Evolutionary conservation across 2,113 vertebrate species (phyloP), one percentile per base, ranked within the genome.

Genomic region (Hymenochirus boettgeri): DNA sequence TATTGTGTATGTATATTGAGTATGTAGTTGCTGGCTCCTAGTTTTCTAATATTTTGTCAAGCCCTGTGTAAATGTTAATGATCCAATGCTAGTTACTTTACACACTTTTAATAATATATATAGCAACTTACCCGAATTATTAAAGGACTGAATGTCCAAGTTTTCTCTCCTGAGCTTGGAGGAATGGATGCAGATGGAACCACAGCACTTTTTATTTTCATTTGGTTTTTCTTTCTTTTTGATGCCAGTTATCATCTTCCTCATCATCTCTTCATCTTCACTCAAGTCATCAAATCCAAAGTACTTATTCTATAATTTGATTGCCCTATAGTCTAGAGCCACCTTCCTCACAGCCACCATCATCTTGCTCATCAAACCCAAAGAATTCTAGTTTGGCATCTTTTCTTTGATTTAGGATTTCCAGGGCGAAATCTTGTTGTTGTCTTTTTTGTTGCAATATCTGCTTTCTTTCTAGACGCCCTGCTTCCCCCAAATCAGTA

Each of bases 231-330:
- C 89, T 91, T 66, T 93, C 93, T 1, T 85, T 82, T 57, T 83
- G 69, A 69, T 85, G 86, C 39, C 84, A 82, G 15, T 89, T 88
- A 57, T 96, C 93, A 35, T n/a, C n/a, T n/a, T n/a, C n/a, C 12
- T 90, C 89, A n/a, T n/a, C n/a, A n/a, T n/a, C 11, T 95, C 94
- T 76, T 97, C 93, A 6, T 95, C 98, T 81, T 99, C 96, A 65
- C 96, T 97, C 33, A 97, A 85, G 72, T 99, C 96, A 66, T 99
- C 96, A 75, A 99, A 99, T 46, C 96, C 96, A 81, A 99, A 99
- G 82, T 99, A 99, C 63, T 99, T 99, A 99, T 98, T 89, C 98
- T 97, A 84, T 99, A 99, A 82, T 90, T 99, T 72, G 94, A 93
- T 78, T 92, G 93, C 59, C 93, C 94, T 12, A 80, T 88, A 1